These are phyloP conservation scores for Nasonia vitripennis DNA, from an alignment of 1,140 invertebrate genomes.

Conservation along the genomic window DNA sequence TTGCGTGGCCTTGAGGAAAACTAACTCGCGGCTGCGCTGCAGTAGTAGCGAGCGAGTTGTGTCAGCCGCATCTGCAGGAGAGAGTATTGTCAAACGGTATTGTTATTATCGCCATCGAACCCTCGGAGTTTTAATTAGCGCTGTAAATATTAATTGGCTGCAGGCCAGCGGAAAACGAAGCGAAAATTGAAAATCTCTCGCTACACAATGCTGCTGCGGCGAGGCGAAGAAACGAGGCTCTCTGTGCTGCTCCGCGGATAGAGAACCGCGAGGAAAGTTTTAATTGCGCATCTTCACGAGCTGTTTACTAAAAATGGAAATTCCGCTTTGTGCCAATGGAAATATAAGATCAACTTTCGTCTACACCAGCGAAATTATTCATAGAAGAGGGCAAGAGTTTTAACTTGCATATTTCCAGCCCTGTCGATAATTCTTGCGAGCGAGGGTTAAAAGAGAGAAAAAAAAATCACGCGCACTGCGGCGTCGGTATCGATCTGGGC, in stretches of 20 bases:
- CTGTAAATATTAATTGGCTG: neutral
- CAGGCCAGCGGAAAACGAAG: neutral
- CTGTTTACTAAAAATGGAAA: conserved; percentile 4
- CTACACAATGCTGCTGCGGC: neutral
- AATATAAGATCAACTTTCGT: neutral
- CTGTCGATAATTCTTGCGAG: too few species aligned
- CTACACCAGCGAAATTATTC: neutral
- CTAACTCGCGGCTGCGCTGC: neutral
- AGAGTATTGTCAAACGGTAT: neutral
- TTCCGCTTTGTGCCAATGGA: neutral
- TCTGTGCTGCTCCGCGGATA: too few species aligned
- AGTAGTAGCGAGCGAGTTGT: conserved; percentile 51
- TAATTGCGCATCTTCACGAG: neutral
- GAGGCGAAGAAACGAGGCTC: neutral
- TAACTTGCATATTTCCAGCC: too few species aligned
- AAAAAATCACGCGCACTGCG: neutral
- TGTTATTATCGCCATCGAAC: neutral
- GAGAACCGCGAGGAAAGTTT: neutral
- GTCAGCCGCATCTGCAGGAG: conserved; percentile 28
- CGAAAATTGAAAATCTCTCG: neutral
- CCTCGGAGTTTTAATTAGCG: neutral
- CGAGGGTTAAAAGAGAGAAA: too few species aligned
- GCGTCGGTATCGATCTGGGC: neutral
- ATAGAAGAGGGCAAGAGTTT: neutral
- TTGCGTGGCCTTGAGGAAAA: conserved; percentile 43